Base-by-base conservation (phyloP, 2,888 invertebrate genomes). In the Frankliniella fusca region DNA sequence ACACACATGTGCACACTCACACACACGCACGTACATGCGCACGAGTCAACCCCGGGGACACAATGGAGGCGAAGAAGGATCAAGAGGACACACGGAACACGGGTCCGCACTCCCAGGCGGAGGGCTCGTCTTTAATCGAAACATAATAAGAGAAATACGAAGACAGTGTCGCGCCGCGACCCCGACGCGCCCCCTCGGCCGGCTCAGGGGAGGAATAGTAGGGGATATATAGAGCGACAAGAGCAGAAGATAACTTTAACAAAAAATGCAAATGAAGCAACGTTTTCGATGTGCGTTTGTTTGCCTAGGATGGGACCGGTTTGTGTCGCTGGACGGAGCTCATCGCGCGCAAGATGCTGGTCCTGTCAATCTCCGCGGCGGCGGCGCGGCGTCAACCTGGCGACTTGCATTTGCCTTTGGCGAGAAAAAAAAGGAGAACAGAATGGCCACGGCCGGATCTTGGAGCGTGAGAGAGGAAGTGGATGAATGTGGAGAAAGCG, bases 131-230 rank as follows among this genome's bases (percentile, higher is more conserved):
- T 76, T 76, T 76, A 76, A 76, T 76, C 70, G 70, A 76, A 76
- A 76, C 70, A 76, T 76, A 76, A 76, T 76, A 76, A 23, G 70
- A 76, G 70, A 76, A 76, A 76, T 76, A 76, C 70, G 70, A 76
- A 76, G 70, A 76, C 70, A 12, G 70, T 65, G 65, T 65, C 65
- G 65, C 65, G 54, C 18, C 18, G 50, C 9, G 54, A 54, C 54
- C 54, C 54, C 18, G 2, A 18, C 54, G 18, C 15, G 18, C 65
- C 23, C 23, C 23, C 70, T 70, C 8, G 23, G 70, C 23, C 0
- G 61, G 18, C 18, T 18, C 61, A n/a, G 20, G 61, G 61, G n/a
- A n/a, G n/a, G n/a, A n/a, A 18, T 11, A 61, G 61, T 61, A n/a
- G 20, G 61, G 61, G 38, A 38, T 38, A 38, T 38, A 18, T 18